A percentile compares a stretch with the other conserved stretches of the same genome.
Evolutionary conservation across 2,797 vertebrate species (phyloP).

Genomic region (Hirundo rustica): DNA sequence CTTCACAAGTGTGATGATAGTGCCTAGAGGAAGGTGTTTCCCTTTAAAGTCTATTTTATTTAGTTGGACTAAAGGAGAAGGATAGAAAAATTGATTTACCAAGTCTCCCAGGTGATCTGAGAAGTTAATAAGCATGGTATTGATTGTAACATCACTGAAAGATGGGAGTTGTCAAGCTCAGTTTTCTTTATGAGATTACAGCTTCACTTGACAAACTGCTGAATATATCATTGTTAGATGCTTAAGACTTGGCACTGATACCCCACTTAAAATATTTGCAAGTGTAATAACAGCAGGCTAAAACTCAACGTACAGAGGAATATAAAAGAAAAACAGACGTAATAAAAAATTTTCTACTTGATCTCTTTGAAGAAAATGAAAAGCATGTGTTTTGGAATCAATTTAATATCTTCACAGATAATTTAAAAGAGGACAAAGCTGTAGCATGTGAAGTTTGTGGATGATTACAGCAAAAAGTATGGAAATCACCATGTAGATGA

Average conservation of each 20-base stretch:
- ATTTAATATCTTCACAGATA: background rate
- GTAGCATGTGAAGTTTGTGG: background rate
- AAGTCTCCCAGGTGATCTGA: background rate
- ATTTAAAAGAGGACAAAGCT: background rate
- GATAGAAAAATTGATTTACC: background rate
- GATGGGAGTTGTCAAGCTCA: background rate
- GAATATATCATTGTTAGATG: background rate
- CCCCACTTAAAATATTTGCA: background rate
- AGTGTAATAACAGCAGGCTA: background rate
- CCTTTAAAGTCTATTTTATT: background rate
- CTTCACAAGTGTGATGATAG: background rate
- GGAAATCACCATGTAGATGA: background rate
- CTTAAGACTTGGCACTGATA: background rate
- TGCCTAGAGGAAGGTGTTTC: background rate
- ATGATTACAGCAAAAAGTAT: background rate
- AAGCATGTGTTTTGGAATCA: background rate
- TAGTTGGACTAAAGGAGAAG: background rate
- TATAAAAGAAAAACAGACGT: background rate
- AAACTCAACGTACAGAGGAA: background rate
- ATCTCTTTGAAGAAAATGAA: background rate
- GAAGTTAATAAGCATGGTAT: background rate
- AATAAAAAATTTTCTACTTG: background rate
- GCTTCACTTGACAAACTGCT: background rate
- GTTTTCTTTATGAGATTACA: background rate
- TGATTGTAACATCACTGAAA: background rate